These are phyloP conservation scores for Volucella zonaria DNA, from an alignment of 2,888 invertebrate species.

Conservation along the genomic window DNA sequence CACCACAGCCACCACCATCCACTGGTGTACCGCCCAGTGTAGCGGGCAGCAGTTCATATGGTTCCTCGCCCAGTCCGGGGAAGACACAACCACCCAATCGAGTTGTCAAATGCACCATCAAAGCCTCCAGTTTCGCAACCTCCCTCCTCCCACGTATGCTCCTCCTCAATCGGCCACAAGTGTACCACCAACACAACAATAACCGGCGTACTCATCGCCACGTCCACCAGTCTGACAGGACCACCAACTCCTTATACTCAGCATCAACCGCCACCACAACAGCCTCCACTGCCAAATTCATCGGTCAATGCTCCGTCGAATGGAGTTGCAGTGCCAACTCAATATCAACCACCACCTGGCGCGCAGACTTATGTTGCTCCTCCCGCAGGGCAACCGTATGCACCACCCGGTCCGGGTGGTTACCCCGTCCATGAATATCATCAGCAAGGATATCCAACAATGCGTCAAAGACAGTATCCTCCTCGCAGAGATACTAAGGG, in stretches of 20 bases:
- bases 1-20: conserved; percentile 74
- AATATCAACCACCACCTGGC: too few relatives aligned
- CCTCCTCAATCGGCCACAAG: too few relatives aligned
- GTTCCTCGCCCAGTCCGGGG: conserved; percentile 83
- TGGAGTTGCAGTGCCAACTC: conserved; percentile 76
- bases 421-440: conserved; percentile 85
- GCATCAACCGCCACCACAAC: conserved; percentile 78
- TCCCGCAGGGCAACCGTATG: conserved; percentile 79
- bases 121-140: conserved; percentile 69
- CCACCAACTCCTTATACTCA: conserved; percentile 79
- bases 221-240: conserved; percentile 77
- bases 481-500: conserved; percentile 87
- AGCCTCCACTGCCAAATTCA: conserved; percentile 80
- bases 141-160: conserved; percentile 57
- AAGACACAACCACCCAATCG: conserved; percentile 80
- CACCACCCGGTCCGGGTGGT: conserved; percentile 81
- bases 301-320: conserved; percentile 78
- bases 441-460: conserved; percentile 85
- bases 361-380: too few relatives aligned
- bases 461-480: conserved; percentile 85
- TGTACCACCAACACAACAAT: too few relatives aligned
- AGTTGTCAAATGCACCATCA: conserved; percentile 67
- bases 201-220: conserved; percentile 54
- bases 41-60: conserved; percentile 81
- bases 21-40: conserved; percentile 75